phyloP scores from a whole-genome alignment of 2,113 vertebrate species.

The Upupa epops region DNA sequence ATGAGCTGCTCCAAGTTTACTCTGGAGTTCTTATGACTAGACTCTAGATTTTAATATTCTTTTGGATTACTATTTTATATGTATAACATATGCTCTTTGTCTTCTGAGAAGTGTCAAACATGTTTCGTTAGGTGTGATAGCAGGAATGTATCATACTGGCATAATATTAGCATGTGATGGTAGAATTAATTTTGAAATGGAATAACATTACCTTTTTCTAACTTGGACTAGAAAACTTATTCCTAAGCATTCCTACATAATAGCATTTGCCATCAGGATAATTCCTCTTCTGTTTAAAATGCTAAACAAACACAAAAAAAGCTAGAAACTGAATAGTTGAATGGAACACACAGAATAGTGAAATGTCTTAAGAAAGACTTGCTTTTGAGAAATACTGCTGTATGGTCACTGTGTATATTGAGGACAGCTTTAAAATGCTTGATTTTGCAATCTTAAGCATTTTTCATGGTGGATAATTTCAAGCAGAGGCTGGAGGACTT shows the following conservation, averaged over 20 bases:
- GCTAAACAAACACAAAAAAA: background rate
- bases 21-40: background rate
- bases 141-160: background rate
- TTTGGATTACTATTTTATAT: background rate
- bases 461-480: background rate
- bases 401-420: background rate
- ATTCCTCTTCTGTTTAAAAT: background rate
- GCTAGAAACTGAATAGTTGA: background rate
- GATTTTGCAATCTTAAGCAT: background rate
- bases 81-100: background rate
- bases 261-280: background rate
- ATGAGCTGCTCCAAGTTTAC: background rate
- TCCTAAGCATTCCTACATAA: background rate
- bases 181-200: background rate
- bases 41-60: background rate
- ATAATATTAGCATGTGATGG: background rate
- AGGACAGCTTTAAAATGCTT: background rate
- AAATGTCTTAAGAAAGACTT: background rate
- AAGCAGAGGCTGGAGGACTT: background rate
- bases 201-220: no score
- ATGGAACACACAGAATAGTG: background rate
- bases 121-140: background rate
- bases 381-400: background rate
- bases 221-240: background rate
- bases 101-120: background rate